Percentiles rank a stretch among this genome's conserved stretches.
Conservation (phyloP, 2,113 vertebrate species). For the Promerops cafer region DNA sequence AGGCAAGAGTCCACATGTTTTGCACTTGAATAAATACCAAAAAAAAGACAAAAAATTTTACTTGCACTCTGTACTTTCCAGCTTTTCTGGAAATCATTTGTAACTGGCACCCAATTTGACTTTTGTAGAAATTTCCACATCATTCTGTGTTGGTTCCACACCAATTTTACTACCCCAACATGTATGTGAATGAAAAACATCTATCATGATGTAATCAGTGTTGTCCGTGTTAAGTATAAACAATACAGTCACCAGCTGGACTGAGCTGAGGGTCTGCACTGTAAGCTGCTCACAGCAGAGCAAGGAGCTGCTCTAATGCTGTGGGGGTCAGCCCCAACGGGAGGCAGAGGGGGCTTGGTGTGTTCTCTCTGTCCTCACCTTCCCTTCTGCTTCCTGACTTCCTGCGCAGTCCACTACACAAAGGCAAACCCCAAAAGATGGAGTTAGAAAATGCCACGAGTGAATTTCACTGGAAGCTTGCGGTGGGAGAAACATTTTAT, state of each 20-base stretch:
- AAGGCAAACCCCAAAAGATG: neutral
- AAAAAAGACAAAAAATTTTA: slow-evolving; percentile 21
- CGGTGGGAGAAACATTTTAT: neutral
- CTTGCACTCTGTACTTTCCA: neutral
- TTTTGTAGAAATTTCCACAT: slow-evolving; percentile 49
- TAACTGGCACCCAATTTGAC: neutral
- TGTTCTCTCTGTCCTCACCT: neutral
- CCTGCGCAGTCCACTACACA: neutral
- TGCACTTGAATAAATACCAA: slow-evolving; percentile 42
- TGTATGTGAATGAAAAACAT: neutral
- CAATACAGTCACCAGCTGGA: neutral
- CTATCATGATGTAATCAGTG: neutral
- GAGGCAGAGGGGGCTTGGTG: neutral
- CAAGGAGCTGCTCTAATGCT: neutral
- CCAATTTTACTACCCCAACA: neutral
- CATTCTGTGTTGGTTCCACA: neutral
- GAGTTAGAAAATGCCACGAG: neutral
- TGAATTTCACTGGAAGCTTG: neutral
- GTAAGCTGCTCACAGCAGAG: neutral
- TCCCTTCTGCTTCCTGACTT: neutral
- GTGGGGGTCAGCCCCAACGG: fast-evolving
- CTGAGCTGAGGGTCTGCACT: neutral
- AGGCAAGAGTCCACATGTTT: slow-evolving; percentile 9
- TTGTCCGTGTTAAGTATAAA: neutral
- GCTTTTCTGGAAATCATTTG: slow-evolving; percentile 55